Conservation (phyloP, 2,113 vertebrate species). For the Cephalophus harveyi region DNA sequence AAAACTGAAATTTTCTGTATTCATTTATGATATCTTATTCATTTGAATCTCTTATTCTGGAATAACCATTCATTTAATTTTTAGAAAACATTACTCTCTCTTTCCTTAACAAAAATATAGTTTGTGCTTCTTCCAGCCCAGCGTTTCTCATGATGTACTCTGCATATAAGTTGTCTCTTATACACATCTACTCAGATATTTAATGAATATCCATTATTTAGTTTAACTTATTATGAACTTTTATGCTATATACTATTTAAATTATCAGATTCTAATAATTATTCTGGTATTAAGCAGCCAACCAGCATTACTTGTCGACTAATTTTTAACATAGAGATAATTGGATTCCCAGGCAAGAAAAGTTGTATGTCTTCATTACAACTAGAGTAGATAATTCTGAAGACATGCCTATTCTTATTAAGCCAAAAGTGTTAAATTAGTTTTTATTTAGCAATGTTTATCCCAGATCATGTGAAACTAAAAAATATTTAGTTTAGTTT, state of each 20-base stretch:
- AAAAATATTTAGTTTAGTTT: neutral
- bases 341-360: neutral
- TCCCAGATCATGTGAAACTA: neutral
- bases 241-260: neutral
- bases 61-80: too few relatives aligned
- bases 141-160: too few relatives aligned
- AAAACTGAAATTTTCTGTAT: too few relatives aligned
- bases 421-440: neutral
- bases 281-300: neutral
- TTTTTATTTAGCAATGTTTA: neutral
- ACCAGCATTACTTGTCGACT: neutral
- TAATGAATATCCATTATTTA: neutral
- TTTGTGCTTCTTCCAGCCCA: too few relatives aligned
- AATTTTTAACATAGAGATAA: neutral
- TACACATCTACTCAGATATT: too few relatives aligned
- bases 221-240: neutral
- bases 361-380: neutral
- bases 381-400: neutral
- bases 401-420: neutral
- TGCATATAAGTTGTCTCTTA: too few relatives aligned
- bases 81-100: too few relatives aligned
- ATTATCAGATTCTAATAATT: neutral
- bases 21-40: too few relatives aligned
- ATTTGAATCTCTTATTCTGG: too few relatives aligned
- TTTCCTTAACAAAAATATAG: too few relatives aligned